A percentile compares a stretch with the other conserved stretches of the same genome.
phyloP scores from a whole-genome alignment of 2,797 vertebrate genomes.

The Carapus acus region DNA sequence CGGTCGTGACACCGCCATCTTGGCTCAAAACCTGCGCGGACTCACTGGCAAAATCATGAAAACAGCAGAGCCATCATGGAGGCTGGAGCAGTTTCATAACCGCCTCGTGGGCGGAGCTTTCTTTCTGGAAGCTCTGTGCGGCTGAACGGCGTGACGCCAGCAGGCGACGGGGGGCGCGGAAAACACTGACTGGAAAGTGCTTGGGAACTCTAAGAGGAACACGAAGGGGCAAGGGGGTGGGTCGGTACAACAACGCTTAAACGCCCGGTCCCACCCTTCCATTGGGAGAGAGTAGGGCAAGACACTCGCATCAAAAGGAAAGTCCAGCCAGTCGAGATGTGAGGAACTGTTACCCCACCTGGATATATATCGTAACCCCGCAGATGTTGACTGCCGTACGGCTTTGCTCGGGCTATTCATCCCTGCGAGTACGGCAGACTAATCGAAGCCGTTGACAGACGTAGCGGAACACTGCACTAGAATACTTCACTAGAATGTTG shows the following conservation, averaged over 20 bases:
- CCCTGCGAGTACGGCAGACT: slow-evolving; percentile 2
- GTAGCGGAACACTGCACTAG: slow-evolving; percentile 38
- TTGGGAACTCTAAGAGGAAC: slow-evolving; percentile 26
- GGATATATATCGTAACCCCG: slow-evolving; percentile 34
- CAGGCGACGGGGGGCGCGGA: slow-evolving; percentile 36
- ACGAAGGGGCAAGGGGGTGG: too few species aligned
- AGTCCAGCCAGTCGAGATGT: slow-evolving; percentile 36
- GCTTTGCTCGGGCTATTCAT: slow-evolving; percentile 11
- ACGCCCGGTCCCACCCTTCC: slow-evolving; percentile 1
- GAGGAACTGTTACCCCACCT: slow-evolving; percentile 41
- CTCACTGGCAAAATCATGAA: slow-evolving; percentile 20
- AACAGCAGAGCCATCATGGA: slow-evolving; percentile 68
- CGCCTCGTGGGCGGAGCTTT: slow-evolving; percentile 64
- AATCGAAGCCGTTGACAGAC: slow-evolving; percentile 9
- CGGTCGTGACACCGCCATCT: slow-evolving; percentile 59
- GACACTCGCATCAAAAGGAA: slow-evolving; percentile 5
- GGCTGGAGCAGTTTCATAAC: slow-evolving; percentile 67
- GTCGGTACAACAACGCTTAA: slow-evolving; percentile 7
- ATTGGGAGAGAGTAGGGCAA: slow-evolving; percentile 2
- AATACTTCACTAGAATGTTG: slow-evolving; percentile 41
- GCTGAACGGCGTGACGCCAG: slow-evolving; percentile 42
- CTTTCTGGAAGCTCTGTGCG: slow-evolving; percentile 62
- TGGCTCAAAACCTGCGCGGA: slow-evolving; percentile 58
- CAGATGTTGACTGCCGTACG: slow-evolving; percentile 16
- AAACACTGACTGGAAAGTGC: slow-evolving; percentile 38